Evolutionary conservation across 2,888 invertebrate species (phyloP).

Genomic region (Drosophila rubida): DNA sequence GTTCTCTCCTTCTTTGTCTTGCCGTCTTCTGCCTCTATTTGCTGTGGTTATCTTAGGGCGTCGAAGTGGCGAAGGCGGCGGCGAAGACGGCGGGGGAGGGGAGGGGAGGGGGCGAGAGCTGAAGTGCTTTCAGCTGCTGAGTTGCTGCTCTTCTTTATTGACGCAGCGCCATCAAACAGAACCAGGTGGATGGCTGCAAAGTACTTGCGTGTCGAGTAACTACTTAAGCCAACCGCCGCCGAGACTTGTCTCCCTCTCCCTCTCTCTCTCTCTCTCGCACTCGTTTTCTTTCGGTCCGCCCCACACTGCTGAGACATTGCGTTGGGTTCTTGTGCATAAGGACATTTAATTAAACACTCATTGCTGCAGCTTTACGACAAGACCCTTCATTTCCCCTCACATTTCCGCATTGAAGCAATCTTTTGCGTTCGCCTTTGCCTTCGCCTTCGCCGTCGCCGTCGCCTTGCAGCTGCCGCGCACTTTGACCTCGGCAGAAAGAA

Average conservation of each 20-base stretch:
- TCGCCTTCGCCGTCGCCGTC: no score
- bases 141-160: constrained; percentile 32
- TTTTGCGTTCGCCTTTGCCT: no score
- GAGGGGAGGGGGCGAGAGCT: neutral
- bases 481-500: neutral
- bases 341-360: constrained; percentile 58
- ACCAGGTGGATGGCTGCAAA: constrained; percentile 12
- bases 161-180: constrained; percentile 21
- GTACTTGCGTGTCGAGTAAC: constrained; percentile 27
- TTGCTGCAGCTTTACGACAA: constrained; percentile 20
- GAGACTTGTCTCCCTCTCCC: neutral
- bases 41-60: constrained; percentile 9
- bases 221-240: neutral
- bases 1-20: neutral
- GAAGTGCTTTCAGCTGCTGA: constrained; percentile 30
- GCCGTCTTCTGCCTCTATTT: neutral
- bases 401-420: neutral
- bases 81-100: neutral
- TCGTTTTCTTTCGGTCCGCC: neutral
- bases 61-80: neutral
- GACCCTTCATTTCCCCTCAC: constrained; percentile 1
- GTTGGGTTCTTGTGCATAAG: constrained; percentile 33
- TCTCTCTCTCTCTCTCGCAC: neutral
- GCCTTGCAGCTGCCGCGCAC: neutral
- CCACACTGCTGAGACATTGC: constrained; percentile 13